Evolutionary conservation across 2,797 vertebrate species (phyloP), one percentile per base, ranked within the genome.

Genomic region (Rhinichthys osculus): DNA sequence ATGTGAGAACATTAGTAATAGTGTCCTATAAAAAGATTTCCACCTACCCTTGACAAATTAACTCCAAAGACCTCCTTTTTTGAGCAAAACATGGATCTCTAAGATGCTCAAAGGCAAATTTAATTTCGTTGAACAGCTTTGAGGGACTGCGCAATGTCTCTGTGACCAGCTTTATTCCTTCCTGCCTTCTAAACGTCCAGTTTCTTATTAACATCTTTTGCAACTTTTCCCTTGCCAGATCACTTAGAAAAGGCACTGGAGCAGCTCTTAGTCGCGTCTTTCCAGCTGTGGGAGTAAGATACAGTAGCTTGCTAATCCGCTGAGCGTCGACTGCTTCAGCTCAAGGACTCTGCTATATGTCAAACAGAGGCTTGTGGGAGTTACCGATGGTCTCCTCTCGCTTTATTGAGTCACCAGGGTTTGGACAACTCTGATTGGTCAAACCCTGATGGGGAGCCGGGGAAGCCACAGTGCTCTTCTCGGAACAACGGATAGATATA

Each of bases 341-440:
- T 90, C 85, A 88, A 89, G 82, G 89, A 86, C 84, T 87, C 76
- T 40, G 71, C 71, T 78, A 85, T 90, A 85, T 89, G 88, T 88
- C 82, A 89, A 87, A 85, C 33, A 71, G 74, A 76, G 76, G 38
- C 82, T 84, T 73, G 50, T 80, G 70, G 88, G 81, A 81, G 86
- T 69, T 87, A 82, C 86, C 70, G 77, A 76, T 77, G 81, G 85
- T 87, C 77, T 84, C 38, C 35, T 59, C 82, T 86, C 74, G 82
- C 76, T 90, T 83, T 90, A 86, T 89, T 86, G 85, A 89, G 86
- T 87, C 85, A 82, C 80, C 50, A 52, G 82, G 85, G 82, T 69
- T 80, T 89, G 85, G 57, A 86, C 54, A 35, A 40, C 83, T 86
- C 47, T 7, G 66, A 85, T 89, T 90, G 88, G 86, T 86, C 84